Conservation (phyloP, 2,888 invertebrate species). For the Cheilosia urbana region DNA sequence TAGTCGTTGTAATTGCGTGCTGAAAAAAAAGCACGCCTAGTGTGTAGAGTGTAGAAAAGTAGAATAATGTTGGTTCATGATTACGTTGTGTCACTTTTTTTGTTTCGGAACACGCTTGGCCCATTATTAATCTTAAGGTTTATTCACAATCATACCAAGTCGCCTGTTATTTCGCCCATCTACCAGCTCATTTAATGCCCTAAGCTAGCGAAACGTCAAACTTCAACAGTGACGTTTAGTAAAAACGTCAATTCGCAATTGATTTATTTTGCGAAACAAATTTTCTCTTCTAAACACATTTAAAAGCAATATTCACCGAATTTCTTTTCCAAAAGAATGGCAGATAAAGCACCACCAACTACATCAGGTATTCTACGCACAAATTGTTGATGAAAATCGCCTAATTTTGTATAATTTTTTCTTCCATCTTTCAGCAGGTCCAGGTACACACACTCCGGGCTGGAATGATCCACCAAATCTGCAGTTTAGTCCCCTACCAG, state of each 20-base stretch:
- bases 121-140: too few relatives aligned
- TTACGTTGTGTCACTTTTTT: too few relatives aligned
- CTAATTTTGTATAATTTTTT: neutral
- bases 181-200: neutral
- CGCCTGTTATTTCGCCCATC: neutral
- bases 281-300: constrained; percentile 59
- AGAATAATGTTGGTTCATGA: too few relatives aligned
- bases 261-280: constrained; percentile 74
- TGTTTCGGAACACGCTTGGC: too few relatives aligned
- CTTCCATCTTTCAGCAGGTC: constrained; percentile 77
- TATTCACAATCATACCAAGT: constrained; percentile 9
- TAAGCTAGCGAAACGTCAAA: constrained; percentile 30
- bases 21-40: too few relatives aligned
- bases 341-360: constrained; percentile 66
- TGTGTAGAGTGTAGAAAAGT: too few relatives aligned
- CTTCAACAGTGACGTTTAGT: constrained; percentile 55
- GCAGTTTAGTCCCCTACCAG: constrained; percentile 76
- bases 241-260: constrained; percentile 72
- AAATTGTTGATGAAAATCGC: neutral
- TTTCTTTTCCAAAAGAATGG: constrained; percentile 41
- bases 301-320: constrained; percentile 34
- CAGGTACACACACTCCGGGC: constrained; percentile 82
- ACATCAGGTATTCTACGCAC: constrained; percentile 35
- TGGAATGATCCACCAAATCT: constrained; percentile 83
- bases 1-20: too few relatives aligned